These are phyloP conservation scores for Fistularia tabacaria DNA, from an alignment of 2,797 vertebrate species.

Conservation along the genomic window DNA sequence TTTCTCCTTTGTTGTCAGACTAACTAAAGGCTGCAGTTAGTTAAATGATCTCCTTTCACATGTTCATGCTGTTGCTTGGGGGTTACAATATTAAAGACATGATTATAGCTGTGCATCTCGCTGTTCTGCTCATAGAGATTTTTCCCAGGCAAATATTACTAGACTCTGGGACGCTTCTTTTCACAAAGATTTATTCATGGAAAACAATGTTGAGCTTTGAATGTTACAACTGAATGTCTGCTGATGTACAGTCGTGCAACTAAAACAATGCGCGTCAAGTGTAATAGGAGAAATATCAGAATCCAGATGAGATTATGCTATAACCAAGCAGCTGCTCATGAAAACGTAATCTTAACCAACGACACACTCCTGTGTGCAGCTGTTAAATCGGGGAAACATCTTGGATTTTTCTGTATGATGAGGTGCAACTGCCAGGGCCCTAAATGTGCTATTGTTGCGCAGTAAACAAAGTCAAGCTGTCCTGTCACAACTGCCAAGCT, in stretches of 20 bases:
- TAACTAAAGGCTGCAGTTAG: slow-evolving; percentile 38
- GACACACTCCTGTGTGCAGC: neutral
- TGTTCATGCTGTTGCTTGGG: slow-evolving; percentile 26
- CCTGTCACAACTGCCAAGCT: slow-evolving; percentile 30
- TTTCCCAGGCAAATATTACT: slow-evolving; percentile 29
- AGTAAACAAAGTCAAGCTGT: slow-evolving; percentile 60
- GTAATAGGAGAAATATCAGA: neutral
- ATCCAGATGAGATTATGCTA: neutral
- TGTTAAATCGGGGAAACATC: slow-evolving; percentile 9
- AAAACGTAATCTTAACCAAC: slow-evolving; percentile 11
- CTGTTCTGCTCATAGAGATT: slow-evolving; percentile 23
- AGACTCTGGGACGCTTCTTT: slow-evolving; percentile 35
- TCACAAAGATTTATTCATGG: slow-evolving; percentile 40
- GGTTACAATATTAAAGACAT: slow-evolving; percentile 19
- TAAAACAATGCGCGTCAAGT: neutral
- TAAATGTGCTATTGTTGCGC: slow-evolving; percentile 34
- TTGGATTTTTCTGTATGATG: slow-evolving; percentile 16
- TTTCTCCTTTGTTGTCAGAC: slow-evolving; percentile 38
- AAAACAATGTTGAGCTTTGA: slow-evolving; percentile 36
- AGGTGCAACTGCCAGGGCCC: slow-evolving; percentile 22
- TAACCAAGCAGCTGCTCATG: slow-evolving; percentile 9
- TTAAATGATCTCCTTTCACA: slow-evolving; percentile 34
- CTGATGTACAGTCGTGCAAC: slow-evolving; percentile 3
- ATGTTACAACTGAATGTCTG: slow-evolving; percentile 19
- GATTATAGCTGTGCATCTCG: slow-evolving; percentile 14